Base-by-base conservation (phyloP, 2,113 vertebrate genomes). In the Ptychochromis oligacanthus region DNA sequence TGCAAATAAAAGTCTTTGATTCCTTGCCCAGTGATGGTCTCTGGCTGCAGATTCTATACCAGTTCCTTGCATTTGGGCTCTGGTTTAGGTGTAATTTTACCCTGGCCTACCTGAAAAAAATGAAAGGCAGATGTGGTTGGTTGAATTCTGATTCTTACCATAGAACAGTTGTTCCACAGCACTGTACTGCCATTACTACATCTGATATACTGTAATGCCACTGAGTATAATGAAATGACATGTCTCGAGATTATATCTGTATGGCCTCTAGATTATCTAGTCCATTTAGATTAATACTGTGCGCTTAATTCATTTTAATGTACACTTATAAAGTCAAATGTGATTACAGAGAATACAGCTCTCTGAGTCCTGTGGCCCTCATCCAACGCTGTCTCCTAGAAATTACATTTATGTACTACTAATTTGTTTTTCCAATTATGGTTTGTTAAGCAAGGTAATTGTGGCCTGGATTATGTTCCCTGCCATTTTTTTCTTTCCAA, bases 231-330 rank as follows among this genome's bases (percentile, higher is more conserved):
- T 81, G 13, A 79, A 87, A 85, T 77, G 28, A 81, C 59, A 49
- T 80, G 61, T 81, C 36, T 64, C n/a, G 40, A 83, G 82, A 85
- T 91, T 79, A 86, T 75, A 54, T 84, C 34, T 83, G 22, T 52
- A 18, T 20, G 22, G 31, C 4, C 31, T 60, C 3, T 20, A 55
- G 88, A 91, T 89, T 80, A 92, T 85, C 76, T 52, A 46, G 49
- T 76, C 70, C 86, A 81, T 88, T 89, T 84, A 79, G 81, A 87
- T 92, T 86, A 89, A 90, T 79, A 62, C 79, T 46, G 79, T 80
- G 56, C 83, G 77, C 67, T 75, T 62, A 52, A 31, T 59, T 59
- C 34, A 76, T 81, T 86, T 83, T 61, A 81, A 80, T 65, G 59
- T 55, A 87, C 38, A 80, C 43, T 75, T 57, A 15, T 14, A 31